Base-by-base conservation (phyloP, 2,888 invertebrate species). In the Perizoma flavofasciatum region DNA sequence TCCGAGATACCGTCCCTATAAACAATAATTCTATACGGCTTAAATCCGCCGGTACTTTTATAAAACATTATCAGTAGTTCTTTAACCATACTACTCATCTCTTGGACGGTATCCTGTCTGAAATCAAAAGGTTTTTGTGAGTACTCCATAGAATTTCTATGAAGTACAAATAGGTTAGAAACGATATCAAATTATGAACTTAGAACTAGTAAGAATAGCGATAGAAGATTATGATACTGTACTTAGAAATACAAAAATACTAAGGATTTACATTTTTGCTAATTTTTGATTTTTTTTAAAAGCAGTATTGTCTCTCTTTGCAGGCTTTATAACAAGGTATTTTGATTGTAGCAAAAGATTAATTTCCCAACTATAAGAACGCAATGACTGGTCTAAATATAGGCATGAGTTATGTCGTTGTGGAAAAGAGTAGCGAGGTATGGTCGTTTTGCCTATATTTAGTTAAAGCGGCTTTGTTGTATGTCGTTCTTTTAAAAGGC, bases 1-100 rank as follows among this genome's bases (percentile, higher is more conserved):
- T 99, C 99, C 37, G 98, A 98, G 58, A 99, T 99, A 59, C 99
- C 99, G 85, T 99, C 99, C 33, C 99, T 95, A 89, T 99, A 99
- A 82, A 99, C 95, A 81, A 99, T 99, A 84, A 99, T 99, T 66
- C 99, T 95, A 85, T 98, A 98, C 33, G 99, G 99, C 90, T 99
- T 99, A 93, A 99, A 99, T 63, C 99, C 98, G 68, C 98, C 97
- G 37, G 99, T 99, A 74, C 98, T 98, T 90, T 98, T 98, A 93
- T 99, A 99, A 93, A 99, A 99, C 97, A 99, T 99, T 66, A 99
- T 96, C 65, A 99, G 94, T 72, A 99, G 93, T 89, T 99, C 99
- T 72, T 96, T 94, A 73, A 99, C 99, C 99, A 99, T 99, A 74
- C 98, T 97, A 84, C 98, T 97, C 78, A 99, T 94, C 90, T 99